phyloP scores from a whole-genome alignment of 2,888 invertebrate species.

The Thelaira solivaga region DNA sequence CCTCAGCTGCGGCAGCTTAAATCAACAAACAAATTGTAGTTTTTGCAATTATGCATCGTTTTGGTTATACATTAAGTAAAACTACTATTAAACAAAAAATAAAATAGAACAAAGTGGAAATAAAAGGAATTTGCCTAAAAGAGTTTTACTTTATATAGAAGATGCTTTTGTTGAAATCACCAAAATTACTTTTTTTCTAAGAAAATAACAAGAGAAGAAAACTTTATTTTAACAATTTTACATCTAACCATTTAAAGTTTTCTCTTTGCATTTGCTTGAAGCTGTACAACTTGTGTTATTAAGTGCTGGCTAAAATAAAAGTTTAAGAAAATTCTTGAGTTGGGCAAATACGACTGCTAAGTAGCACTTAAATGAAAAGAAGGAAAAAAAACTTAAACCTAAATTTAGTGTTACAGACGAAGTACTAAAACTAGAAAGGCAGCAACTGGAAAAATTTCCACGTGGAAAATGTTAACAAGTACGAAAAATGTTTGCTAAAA shows the following conservation, averaged over 20 bases:
- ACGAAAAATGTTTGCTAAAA: too few relatives aligned
- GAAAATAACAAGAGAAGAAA: conserved; percentile 30
- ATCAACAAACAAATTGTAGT: not conserved
- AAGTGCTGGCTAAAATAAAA: not conserved
- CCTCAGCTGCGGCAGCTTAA: not conserved
- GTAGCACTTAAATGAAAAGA: too few relatives aligned
- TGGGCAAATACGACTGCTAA: too few relatives aligned
- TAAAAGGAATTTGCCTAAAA: not conserved
- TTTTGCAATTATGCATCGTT: not conserved
- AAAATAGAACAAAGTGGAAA: not conserved
- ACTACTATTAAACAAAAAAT: not conserved
- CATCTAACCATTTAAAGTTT: not conserved
- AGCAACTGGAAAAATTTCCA: too few relatives aligned
- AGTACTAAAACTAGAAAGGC: too few relatives aligned
- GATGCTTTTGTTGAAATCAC: conserved; percentile 6
- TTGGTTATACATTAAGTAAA: not conserved
- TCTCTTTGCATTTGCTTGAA: not conserved
- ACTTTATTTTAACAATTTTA: conserved; percentile 14
- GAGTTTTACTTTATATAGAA: not conserved
- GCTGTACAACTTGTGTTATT: not conserved
- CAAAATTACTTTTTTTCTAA: conserved; percentile 10
- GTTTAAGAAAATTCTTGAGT: too few relatives aligned
- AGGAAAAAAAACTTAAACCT: too few relatives aligned
- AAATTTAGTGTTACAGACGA: too few relatives aligned
- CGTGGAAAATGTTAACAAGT: too few relatives aligned